Evolutionary conservation across 2,888 invertebrate genomes (phyloP).

Genomic region (Thumatha senex): DNA sequence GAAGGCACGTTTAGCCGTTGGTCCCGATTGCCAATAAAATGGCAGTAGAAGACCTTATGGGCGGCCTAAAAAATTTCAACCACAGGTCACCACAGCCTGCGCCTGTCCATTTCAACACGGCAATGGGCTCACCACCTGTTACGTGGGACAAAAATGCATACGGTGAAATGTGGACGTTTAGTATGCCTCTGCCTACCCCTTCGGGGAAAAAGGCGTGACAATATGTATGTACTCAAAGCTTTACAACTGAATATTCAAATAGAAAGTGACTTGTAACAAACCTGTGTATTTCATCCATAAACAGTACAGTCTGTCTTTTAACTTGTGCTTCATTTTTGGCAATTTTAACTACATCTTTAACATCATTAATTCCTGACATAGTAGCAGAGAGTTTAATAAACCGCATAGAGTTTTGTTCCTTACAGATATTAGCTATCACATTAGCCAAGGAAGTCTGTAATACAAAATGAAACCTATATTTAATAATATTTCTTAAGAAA

Average conservation of each 20-base stretch:
- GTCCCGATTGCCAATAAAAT: too few species aligned
- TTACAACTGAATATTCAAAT: too few species aligned
- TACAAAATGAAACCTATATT: not conserved
- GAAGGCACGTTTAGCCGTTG: too few species aligned
- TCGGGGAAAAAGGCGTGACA: too few species aligned
- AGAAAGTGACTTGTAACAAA: constrained; percentile 15
- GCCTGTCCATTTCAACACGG: too few species aligned
- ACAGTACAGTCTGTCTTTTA: constrained; percentile 88
- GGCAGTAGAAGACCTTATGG: too few species aligned
- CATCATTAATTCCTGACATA: constrained; percentile 89
- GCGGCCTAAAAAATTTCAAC: too few species aligned
- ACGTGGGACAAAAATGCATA: too few species aligned
- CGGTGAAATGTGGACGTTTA: too few species aligned
- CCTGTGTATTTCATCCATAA: constrained; percentile 94
- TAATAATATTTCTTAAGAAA: not conserved
- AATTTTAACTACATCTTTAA: constrained; percentile 88
- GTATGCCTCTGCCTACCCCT: too few species aligned
- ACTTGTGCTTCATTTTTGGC: constrained; percentile 89
- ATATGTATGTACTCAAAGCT: not conserved
- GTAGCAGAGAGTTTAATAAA: constrained; percentile 91
- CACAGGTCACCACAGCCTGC: too few species aligned
- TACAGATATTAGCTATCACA: constrained; percentile 88
- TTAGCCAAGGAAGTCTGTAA: constrained; percentile 89
- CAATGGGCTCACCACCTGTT: too few species aligned
- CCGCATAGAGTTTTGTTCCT: constrained; percentile 80